Evolutionary conservation across 2,797 vertebrate genomes (phyloP).

Genomic region (Numenius phaeopus): DNA sequence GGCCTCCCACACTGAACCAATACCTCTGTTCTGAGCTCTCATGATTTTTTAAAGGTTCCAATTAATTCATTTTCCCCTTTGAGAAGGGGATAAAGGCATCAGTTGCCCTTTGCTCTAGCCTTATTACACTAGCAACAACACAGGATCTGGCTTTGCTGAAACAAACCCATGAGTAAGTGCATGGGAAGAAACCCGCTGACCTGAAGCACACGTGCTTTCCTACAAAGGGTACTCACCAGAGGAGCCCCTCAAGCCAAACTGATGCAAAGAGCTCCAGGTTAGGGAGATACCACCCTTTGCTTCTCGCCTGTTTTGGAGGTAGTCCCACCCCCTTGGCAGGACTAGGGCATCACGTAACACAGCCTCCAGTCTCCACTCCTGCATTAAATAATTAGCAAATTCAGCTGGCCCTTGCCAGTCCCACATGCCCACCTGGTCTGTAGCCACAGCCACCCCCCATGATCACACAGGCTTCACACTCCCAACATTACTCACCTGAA

Average conservation of each 20-base stretch:
- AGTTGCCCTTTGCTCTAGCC: neutral
- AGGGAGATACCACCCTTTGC: neutral
- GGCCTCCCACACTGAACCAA: neutral
- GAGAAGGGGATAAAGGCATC: neutral
- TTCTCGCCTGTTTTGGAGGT: neutral
- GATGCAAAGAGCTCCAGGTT: rapidly evolving
- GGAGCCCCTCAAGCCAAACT: neutral
- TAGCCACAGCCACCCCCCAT: neutral
- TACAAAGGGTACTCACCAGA: neutral
- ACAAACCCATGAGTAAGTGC: neutral
- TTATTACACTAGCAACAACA: neutral
- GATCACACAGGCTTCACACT: neutral
- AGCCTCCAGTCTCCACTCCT: neutral
- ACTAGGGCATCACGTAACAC: neutral
- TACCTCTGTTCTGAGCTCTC: neutral
- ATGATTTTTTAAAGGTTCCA: neutral
- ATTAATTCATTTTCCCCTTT: neutral
- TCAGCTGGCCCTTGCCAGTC: neutral
- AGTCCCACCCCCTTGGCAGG: neutral
- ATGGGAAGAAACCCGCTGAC: neutral
- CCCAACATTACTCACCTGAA: neutral
- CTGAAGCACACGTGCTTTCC: rapidly evolving
- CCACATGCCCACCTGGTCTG: neutral
- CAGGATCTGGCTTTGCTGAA: neutral
- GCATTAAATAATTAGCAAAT: neutral